Percentiles rank a stretch among this genome's conserved stretches.
These are phyloP conservation scores for Limnephilus rhombicus DNA, from an alignment of 2,888 invertebrate genomes.

Conservation along the genomic window DNA sequence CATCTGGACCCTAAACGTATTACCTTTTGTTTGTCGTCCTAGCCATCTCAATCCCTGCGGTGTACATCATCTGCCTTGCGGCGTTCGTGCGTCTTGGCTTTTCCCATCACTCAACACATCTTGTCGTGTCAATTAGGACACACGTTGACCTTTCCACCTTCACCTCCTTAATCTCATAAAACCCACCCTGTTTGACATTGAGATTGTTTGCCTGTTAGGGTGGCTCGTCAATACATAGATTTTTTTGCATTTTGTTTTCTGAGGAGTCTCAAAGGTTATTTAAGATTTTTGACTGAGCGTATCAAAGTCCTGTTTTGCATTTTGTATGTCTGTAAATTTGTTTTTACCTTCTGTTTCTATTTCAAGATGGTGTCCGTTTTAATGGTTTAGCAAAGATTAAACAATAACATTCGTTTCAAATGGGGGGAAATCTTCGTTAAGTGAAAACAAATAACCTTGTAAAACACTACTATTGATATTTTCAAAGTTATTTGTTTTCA, in stretches of 20 bases:
- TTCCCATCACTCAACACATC: slow-evolving; percentile 12
- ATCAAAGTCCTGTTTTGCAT: no score
- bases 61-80: not conserved
- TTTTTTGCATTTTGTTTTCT: not conserved
- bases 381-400: no score
- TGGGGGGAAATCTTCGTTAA: no score
- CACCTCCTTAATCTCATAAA: not conserved
- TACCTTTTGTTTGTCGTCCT: not conserved
- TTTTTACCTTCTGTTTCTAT: no score
- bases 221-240: not conserved
- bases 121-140: slow-evolving; percentile 24
- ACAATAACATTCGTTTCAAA: no score
- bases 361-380: no score
- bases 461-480: no score
- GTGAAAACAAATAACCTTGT: no score
- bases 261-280: no score
- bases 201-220: not conserved
- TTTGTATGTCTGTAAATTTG: no score
- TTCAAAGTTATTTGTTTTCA: no score
- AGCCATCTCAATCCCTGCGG: not conserved
- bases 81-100: not conserved
- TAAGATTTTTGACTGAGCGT: no score
- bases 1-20: not conserved
- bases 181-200: slow-evolving; percentile 38
- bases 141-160: slow-evolving; percentile 8